A percentile compares a stretch with the other conserved stretches of the same genome.
Evolutionary conservation across 2,113 vertebrate species (phyloP).

Genomic region (Megaceryle torquata): DNA sequence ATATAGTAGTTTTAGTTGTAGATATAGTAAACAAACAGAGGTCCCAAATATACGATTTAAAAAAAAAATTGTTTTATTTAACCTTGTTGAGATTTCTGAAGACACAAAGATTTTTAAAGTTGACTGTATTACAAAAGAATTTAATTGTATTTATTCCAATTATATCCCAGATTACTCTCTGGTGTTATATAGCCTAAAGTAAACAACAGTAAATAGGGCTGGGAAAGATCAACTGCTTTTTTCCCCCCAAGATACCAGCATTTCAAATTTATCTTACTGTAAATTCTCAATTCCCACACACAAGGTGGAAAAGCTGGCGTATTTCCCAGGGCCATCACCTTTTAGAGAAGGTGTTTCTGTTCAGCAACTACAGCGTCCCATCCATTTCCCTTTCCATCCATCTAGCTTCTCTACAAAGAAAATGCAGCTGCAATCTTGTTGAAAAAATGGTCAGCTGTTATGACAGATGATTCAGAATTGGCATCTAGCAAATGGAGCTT

Average conservation of each 20-base stretch:
- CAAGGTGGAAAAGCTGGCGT: not conserved
- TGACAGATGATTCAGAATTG: not conserved
- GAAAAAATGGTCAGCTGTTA: not conserved
- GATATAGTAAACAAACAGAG: not conserved
- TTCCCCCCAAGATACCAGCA: not conserved
- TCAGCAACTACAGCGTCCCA: not conserved
- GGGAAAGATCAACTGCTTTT: not conserved
- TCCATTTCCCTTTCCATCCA: not conserved
- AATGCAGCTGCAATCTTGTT: not conserved
- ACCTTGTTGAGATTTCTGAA: not conserved
- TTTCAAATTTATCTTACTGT: not conserved
- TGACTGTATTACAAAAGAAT: not conserved
- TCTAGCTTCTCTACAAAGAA: not conserved
- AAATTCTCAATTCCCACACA: not conserved
- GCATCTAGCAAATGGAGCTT: not conserved
- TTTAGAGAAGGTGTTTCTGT: not conserved
- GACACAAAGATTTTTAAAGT: not conserved
- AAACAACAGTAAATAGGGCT: not conserved
- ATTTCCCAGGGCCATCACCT: not conserved
- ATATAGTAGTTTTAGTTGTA: not conserved
- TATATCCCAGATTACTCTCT: not conserved
- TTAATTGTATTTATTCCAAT: not conserved
- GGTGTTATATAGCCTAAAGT: not conserved
- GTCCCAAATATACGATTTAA: not conserved
- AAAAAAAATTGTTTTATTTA: not conserved